Evolutionary conservation across 2,797 vertebrate species (phyloP).

Genomic region (Zalophus californianus): DNA sequence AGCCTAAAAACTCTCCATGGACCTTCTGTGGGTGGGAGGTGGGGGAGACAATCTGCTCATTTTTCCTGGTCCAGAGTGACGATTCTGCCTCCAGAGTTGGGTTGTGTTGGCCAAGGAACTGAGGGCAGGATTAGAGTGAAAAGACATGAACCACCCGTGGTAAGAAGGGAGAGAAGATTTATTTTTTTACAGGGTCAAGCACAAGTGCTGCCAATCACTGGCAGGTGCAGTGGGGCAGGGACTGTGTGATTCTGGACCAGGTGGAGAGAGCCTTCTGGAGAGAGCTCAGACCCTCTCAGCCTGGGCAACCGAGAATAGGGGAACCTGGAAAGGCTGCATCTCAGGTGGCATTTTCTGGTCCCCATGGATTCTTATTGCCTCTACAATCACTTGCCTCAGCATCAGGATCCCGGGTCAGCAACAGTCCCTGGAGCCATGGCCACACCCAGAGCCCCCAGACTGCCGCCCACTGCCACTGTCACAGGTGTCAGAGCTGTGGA

Average conservation of each 20-base stretch:
- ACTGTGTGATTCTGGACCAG: not conserved
- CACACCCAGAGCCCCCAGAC: not conserved
- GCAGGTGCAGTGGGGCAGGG: too few relatives aligned
- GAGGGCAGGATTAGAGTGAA: not conserved
- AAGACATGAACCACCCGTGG: not conserved
- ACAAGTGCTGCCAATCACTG: not conserved
- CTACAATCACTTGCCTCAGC: rapidly evolving
- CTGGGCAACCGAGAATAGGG: too few relatives aligned
- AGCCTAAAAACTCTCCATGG: not conserved
- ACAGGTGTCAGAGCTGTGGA: not conserved
- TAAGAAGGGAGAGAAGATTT: not conserved
- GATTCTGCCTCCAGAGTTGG: not conserved
- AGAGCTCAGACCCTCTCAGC: not conserved
- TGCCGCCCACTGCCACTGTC: not conserved
- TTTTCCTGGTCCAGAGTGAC: not conserved
- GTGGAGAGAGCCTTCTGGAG: not conserved
- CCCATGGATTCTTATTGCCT: not conserved
- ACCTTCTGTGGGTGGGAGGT: not conserved
- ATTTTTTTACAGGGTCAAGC: not conserved
- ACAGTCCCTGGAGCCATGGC: constrained; percentile 35
- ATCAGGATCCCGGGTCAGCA: not conserved
- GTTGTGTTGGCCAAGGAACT: not conserved
- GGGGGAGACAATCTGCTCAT: rapidly evolving
- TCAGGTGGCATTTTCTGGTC: too few relatives aligned
- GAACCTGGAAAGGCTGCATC: not conserved